Base-by-base conservation (phyloP, 2,888 invertebrate species). In the Petrolisthes manimaculis region DNA sequence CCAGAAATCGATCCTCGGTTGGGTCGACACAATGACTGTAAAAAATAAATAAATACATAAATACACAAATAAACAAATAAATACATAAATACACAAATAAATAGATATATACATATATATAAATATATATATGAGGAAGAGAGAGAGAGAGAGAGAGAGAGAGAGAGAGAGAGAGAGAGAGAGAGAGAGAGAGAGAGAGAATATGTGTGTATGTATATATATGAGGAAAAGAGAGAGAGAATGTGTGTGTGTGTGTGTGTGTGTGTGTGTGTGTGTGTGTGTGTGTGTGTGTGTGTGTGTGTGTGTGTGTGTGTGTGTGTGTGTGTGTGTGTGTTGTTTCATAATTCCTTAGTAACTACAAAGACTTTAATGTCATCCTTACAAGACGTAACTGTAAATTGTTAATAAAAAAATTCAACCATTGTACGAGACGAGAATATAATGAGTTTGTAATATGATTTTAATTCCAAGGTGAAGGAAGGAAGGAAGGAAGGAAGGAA, bases 1-100 rank as follows among this genome's bases (percentile, higher is more conserved):
- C 93, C 93, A 55, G 84, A 92, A 55, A 93, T 92, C 4, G 93
- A 93, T 61, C 92, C 92, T 77, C 93, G 89, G 88, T 93, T 93
- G 3, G 93, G 92, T 74, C 93, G 92, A 82, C 92, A 93, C 91
- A 93, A 14, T 2, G 82, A 67, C 82, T 82, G 82, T 8, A 82
- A 67, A 51, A 12, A 3, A 80, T 37, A 37, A 37, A 37, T 37
- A 37, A 37, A 37, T 2, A 37, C 0, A 37, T 37, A 37, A 37
- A 37, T 37, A 37, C 0, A 37, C 2, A 37, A 37, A 37, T 37
- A 37, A 37, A n/a, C n/a, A n/a, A n/a, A n/a, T n/a, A n/a, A n/a
- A n/a, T n/a, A n/a, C n/a, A n/a, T n/a, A n/a, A n/a, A n/a, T n/a
- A n/a, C n/a, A n/a, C n/a, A n/a, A n/a, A n/a, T n/a, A n/a, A n/a